Conservation (phyloP, 2,113 vertebrate genomes). For the Scartelaos histophorus region DNA sequence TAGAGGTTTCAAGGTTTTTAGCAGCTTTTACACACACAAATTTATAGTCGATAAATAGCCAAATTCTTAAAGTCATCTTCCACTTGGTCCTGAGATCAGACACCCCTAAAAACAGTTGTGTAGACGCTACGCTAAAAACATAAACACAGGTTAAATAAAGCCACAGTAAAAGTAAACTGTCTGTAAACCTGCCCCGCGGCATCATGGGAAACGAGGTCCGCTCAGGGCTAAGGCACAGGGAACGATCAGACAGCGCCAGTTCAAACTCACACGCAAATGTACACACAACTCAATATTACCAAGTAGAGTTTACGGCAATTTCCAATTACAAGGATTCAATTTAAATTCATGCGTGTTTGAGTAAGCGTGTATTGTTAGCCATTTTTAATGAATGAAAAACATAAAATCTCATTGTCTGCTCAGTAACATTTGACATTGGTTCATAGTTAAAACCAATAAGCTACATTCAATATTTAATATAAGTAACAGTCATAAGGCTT, state of each 20-base stretch:
- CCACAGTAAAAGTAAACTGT: constrained; percentile 48
- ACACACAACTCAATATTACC: not conserved
- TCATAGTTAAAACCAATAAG: not conserved
- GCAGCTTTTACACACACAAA: too few relatives aligned
- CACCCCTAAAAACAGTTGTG: not conserved
- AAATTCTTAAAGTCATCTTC: not conserved
- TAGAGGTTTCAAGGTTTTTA: not conserved
- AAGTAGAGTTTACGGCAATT: not conserved
- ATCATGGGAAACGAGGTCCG: constrained; percentile 26
- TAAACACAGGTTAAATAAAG: constrained; percentile 35
- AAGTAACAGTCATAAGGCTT: not conserved
- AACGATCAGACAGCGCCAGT: not conserved
- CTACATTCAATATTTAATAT: not conserved
- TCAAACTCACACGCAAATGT: not conserved
- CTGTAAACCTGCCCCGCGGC: constrained; percentile 62
- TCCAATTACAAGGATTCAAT: not conserved
- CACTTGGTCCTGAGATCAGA: not conserved
- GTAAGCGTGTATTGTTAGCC: not conserved
- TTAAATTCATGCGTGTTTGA: too few relatives aligned
- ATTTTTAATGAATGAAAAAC: too few relatives aligned
- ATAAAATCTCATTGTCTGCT: too few relatives aligned
- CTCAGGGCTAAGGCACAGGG: constrained; percentile 65
- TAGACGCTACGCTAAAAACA: constrained; percentile 11
- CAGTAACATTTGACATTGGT: not conserved
- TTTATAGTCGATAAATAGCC: too few relatives aligned